Conservation (phyloP, 2,888 invertebrate species). For the Diaprepes abbreviatus region DNA sequence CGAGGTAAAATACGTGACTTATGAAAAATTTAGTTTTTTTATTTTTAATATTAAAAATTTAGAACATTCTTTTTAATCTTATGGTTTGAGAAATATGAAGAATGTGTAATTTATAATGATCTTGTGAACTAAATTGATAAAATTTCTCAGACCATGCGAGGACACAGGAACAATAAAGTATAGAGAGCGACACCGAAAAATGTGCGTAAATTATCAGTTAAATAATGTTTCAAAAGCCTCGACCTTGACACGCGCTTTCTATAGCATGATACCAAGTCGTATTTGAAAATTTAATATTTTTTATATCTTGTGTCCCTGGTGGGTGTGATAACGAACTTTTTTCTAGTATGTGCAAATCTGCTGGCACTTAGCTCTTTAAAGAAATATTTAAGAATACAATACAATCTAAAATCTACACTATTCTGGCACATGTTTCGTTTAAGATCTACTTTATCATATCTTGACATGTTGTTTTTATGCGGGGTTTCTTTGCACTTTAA, state of each 20-base stretch:
- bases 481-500: neutral
- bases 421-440: neutral
- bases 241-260: slow-evolving; percentile 15
- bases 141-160: neutral
- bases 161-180: neutral
- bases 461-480: slow-evolving; percentile 2
- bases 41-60: too few relatives aligned
- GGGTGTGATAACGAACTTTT: slow-evolving; percentile 11
- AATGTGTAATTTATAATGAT: neutral
- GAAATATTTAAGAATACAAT: too few relatives aligned
- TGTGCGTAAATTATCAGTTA: slow-evolving; percentile 17
- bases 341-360: neutral
- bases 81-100: too few relatives aligned
- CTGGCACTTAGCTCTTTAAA: neutral
- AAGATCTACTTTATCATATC: slow-evolving; percentile 3
- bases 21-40: too few relatives aligned
- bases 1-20: too few relatives aligned
- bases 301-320: neutral
- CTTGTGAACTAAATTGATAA: neutral
- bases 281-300: slow-evolving; percentile 10
- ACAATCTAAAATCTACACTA: too few relatives aligned
- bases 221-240: slow-evolving; percentile 3
- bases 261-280: slow-evolving; percentile 4
- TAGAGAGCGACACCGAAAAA: neutral
- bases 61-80: too few relatives aligned